phyloP scores from a whole-genome alignment of 2,888 invertebrate genomes.

The Drosophila setosimentum region DNA sequence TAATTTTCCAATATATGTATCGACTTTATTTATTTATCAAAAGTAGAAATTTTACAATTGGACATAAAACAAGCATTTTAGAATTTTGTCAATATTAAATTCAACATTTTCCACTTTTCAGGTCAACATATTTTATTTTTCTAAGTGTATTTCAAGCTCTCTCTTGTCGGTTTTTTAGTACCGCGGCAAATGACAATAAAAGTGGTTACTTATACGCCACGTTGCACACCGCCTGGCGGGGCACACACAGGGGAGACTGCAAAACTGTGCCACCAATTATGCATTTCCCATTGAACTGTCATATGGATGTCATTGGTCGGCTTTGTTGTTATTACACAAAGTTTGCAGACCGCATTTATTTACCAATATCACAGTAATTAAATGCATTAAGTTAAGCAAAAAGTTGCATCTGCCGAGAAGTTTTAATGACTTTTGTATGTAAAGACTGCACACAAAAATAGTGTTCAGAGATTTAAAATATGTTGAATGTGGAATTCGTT shows the following conservation, averaged over 20 bases:
- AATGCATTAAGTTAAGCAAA: slow-evolving; percentile 41
- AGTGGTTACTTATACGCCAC: slow-evolving; percentile 73
- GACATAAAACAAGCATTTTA: neutral
- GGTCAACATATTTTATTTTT: neutral
- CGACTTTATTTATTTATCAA: neutral
- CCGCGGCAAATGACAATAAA: slow-evolving; percentile 73
- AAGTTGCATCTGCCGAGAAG: slow-evolving; percentile 7
- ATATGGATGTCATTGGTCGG: slow-evolving; percentile 29
- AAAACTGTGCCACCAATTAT: slow-evolving; percentile 4
- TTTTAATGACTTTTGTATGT: slow-evolving; percentile 31
- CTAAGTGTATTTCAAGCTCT: neutral
- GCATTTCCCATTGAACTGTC: slow-evolving; percentile 28
- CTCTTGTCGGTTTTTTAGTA: slow-evolving; percentile 51
- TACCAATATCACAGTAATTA: slow-evolving; percentile 39
- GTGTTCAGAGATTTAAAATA: neutral
- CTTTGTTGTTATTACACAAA: slow-evolving; percentile 26
- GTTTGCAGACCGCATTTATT: slow-evolving; percentile 28
- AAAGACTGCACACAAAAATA: neutral
- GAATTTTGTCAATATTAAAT: neutral
- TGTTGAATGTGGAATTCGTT: neutral
- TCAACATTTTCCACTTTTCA: neutral
- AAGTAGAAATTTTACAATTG: neutral
- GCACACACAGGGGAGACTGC: slow-evolving; percentile 6
- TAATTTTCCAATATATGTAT: neutral
- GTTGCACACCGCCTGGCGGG: slow-evolving; percentile 40